These are phyloP conservation scores for Forbesichthys agassizii DNA, from an alignment of 2,113 vertebrate species.

Conservation along the genomic window DNA sequence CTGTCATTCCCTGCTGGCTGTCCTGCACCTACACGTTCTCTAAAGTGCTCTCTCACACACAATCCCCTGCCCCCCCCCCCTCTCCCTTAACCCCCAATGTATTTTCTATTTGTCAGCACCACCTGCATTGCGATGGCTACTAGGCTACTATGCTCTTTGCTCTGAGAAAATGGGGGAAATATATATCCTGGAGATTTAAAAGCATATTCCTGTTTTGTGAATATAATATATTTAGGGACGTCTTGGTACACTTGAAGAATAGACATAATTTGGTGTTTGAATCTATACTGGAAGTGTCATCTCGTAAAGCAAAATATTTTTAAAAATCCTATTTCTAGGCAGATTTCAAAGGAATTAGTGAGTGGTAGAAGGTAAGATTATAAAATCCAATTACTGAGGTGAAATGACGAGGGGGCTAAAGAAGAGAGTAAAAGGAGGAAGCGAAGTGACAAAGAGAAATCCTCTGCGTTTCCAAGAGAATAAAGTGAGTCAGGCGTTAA, in stretches of 20 bases:
- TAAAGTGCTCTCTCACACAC: slow-evolving; percentile 50
- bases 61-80: no score
- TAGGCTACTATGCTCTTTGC: slow-evolving; percentile 2
- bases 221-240: background rate
- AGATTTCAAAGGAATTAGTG: no score
- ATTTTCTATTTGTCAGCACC: slow-evolving; percentile 38
- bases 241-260: slow-evolving; percentile 19
- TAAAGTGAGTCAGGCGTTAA: slow-evolving; percentile 22
- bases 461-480: slow-evolving; percentile 28
- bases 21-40: slow-evolving; percentile 49
- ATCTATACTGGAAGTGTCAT: background rate
- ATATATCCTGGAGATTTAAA: slow-evolving; percentile 31
- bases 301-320: no score
- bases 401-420: background rate
- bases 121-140: slow-evolving; percentile 5
- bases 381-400: no score
- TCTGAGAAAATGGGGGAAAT: slow-evolving; percentile 12
- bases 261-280: background rate
- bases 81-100: background rate
- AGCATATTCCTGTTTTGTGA: slow-evolving; percentile 41
- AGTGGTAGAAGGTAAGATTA: no score
- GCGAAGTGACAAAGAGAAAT: no score
- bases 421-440: no score
- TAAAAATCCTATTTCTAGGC: no score
- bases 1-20: slow-evolving; percentile 29